A percentile compares a stretch with the other conserved stretches of the same genome.
Evolutionary conservation across 2,113 vertebrate species (phyloP).

Genomic region (Abramis brama): DNA sequence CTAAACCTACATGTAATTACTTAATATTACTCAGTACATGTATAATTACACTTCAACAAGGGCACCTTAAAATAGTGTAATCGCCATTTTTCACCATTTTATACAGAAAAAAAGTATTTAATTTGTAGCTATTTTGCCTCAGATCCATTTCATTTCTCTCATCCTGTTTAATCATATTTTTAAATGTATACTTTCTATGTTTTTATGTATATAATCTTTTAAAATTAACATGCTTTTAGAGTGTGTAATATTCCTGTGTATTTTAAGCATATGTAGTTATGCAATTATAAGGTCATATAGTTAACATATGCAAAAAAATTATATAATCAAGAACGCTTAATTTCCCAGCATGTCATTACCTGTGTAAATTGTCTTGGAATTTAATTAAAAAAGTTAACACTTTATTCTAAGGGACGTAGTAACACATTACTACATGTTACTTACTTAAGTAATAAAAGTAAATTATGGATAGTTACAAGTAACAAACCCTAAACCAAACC

Average conservation of each 20-base stretch:
- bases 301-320: too few species aligned
- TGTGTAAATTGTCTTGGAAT: background rate
- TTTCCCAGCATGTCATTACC: background rate
- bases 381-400: background rate
- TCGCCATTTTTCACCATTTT: too few species aligned
- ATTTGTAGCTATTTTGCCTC: background rate
- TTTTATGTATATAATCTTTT: background rate
- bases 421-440: too few species aligned
- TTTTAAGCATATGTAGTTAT: background rate
- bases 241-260: background rate
- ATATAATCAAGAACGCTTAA: background rate
- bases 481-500: too few species aligned
- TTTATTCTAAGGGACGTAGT: too few species aligned
- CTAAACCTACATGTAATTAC: too few species aligned
- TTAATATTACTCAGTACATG: too few species aligned
- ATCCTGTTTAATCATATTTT: background rate
- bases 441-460: too few species aligned
- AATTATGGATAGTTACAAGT: too few species aligned
- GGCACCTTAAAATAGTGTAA: too few species aligned
- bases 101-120: background rate
- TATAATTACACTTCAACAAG: too few species aligned
- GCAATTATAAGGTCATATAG: too few species aligned
- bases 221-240: background rate
- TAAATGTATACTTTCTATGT: background rate
- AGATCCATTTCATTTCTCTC: background rate